A percentile compares a stretch with the other conserved stretches of the same genome.
These are phyloP conservation scores for Synergus japonicus DNA, from an alignment of 2,888 invertebrate species.

Conservation along the genomic window DNA sequence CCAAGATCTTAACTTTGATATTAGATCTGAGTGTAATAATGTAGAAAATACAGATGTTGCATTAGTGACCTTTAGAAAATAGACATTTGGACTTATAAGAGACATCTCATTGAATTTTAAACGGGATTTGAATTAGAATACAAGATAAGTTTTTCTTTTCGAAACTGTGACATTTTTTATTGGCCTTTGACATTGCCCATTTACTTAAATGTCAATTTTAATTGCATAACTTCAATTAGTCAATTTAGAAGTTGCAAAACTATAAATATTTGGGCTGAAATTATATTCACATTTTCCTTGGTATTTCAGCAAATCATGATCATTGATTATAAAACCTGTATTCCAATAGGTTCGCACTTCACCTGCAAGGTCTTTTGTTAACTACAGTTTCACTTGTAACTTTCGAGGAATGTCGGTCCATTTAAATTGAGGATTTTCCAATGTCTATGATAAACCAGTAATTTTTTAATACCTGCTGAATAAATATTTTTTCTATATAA, in stretches of 20 bases:
- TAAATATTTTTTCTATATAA: not conserved
- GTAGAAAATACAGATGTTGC: not conserved
- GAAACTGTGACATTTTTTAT: not conserved
- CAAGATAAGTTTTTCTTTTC: not conserved
- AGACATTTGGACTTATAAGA: not conserved
- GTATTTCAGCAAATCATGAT: not conserved
- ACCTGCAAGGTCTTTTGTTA: not conserved
- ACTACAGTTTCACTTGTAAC: not conserved
- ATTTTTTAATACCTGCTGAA: not conserved
- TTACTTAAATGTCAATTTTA: not conserved
- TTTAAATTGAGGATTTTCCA: not conserved
- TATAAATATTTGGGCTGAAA: not conserved
- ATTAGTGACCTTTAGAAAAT: not conserved
- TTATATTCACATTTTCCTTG: not conserved
- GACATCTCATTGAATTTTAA: not conserved
- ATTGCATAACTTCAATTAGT: not conserved
- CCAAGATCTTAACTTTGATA: not conserved
- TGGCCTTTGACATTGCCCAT: not conserved
- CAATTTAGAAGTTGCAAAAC: not conserved
- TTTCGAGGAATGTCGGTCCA: not conserved
- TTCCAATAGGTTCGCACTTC: not conserved
- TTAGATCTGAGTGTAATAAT: not conserved
- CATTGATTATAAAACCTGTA: slow-evolving; percentile 14
- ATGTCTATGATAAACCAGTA: not conserved
- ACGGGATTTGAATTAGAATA: not conserved